phyloP scores from a whole-genome alignment of 2,797 vertebrate genomes.

The Macropus fuliginosus region DNA sequence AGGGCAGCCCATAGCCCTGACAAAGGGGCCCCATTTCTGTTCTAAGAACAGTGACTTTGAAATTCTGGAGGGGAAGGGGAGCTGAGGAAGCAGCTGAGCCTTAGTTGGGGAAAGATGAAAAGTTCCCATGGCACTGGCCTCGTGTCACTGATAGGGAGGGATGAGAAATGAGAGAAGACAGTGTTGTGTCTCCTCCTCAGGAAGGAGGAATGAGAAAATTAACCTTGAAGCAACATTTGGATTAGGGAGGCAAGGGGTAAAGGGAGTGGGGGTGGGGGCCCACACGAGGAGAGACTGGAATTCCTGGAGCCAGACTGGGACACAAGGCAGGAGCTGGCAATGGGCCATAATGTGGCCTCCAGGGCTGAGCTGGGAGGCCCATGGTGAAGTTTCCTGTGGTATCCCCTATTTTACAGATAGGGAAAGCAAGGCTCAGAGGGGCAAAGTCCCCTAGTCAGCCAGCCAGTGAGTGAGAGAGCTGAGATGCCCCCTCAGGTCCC shows the following conservation, averaged over 20 bases:
- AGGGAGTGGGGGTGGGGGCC: too few species aligned
- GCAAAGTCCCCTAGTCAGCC: background rate
- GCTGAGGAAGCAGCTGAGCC: background rate
- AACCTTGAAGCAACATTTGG: background rate
- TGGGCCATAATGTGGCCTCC: background rate
- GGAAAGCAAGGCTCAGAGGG: background rate
- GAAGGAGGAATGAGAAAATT: background rate
- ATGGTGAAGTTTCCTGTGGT: background rate
- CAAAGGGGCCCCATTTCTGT: too few species aligned
- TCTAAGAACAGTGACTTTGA: background rate
- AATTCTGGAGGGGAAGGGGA: background rate
- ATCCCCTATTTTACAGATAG: background rate
- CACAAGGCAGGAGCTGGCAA: background rate
- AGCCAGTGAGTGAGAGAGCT: too few species aligned
- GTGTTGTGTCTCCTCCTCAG: background rate
- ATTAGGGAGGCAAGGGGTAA: background rate
- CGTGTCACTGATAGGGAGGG: background rate
- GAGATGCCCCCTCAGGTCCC: background rate
- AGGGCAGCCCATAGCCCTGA: background rate
- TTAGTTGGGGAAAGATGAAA: background rate
- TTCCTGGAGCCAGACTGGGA: background rate
- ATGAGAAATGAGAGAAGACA: background rate
- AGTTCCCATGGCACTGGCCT: background rate
- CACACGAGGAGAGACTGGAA: background rate
- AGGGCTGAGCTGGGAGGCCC: background rate